A percentile compares a stretch with the other conserved stretches of the same genome.
Conservation (phyloP, 1,140 invertebrate species). For the Eriosoma lanigerum region DNA sequence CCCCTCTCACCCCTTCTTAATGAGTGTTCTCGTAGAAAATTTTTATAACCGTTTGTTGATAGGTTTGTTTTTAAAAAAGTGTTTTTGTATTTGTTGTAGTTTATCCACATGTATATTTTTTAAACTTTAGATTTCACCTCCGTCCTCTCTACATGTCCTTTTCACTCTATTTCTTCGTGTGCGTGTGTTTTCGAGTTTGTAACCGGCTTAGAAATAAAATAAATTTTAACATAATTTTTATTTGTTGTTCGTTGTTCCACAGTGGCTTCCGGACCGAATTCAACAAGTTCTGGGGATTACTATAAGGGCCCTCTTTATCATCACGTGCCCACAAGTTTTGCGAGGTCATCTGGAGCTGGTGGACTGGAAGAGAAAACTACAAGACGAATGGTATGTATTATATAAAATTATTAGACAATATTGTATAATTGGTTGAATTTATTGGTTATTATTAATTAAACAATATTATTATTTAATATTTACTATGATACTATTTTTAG, state of each 20-base stretch:
- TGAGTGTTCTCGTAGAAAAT: conserved; percentile 31
- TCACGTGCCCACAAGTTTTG: conserved; percentile 58
- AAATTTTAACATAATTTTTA: conserved; percentile 21
- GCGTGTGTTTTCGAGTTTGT: not conserved
- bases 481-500: not conserved
- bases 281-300: conserved; percentile 72
- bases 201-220: not conserved
- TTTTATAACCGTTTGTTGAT: not conserved
- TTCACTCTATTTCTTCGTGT: not conserved
- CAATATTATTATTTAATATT: not conserved
- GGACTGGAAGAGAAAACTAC: conserved; percentile 66
- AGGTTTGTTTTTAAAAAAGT: not conserved
- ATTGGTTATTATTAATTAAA: too few relatives aligned
- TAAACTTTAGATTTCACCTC: too few relatives aligned
- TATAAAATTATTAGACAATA: not conserved
- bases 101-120: too few relatives aligned
- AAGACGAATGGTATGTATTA: conserved; percentile 68
- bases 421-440: too few relatives aligned
- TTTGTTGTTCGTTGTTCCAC: conserved; percentile 55
- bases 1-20: not conserved
- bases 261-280: conserved; percentile 67
- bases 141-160: not conserved
- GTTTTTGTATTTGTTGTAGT: too few relatives aligned
- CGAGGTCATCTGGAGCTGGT: conserved; percentile 61
- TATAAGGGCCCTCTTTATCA: conserved; percentile 67